Base-by-base conservation (phyloP, 1,140 invertebrate genomes). In the Sesamia nonagrioides region DNA sequence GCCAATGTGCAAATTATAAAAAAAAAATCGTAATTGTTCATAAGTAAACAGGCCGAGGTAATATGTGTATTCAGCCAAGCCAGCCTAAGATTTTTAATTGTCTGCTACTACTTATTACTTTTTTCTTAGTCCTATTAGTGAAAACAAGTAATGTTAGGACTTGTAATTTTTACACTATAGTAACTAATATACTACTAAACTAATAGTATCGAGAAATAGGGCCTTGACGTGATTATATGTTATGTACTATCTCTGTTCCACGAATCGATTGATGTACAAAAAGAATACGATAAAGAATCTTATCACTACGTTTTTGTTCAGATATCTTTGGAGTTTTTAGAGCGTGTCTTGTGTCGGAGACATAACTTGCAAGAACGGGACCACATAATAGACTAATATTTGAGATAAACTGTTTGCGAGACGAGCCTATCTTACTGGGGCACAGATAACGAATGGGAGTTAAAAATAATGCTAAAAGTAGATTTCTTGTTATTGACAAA, bases 391-490 rank as follows among this genome's bases (percentile, higher is more conserved):
- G 18, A 61, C 42, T 7, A 75, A 58, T 52, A 42, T 15, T 35
- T 4, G 21, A 61, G 37, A 61, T 61, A 75, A 63, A 63, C 40
- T 77, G 79, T 78, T 86, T 80, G 80, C 78, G 74, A 74, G 72
- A 75, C 73, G 33, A 52, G 50, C 18, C 81, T 88, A 88, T 88
- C 84, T 86, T 61, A 84, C 58, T 88, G 81, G 86, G 86, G 84
- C 86, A 86, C 27, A 73, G 84, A 86, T 86, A 86, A 83, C 76
- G 52, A 52, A 42, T 56, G 21, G 6, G 11, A 61, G 40, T 48
- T 61, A 18, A 75, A 42, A 75, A 60, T 63, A 48, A 56, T 69
- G 13, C n/a, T 21, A 50, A 50, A 11, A 50, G 58, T 27, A 52
- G 52, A 75, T 75, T 50, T 75, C n/a, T 56, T 58, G 71, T 58